Base-by-base conservation (phyloP, 2,113 vertebrate genomes). In the Macheiramphus alcinus region DNA sequence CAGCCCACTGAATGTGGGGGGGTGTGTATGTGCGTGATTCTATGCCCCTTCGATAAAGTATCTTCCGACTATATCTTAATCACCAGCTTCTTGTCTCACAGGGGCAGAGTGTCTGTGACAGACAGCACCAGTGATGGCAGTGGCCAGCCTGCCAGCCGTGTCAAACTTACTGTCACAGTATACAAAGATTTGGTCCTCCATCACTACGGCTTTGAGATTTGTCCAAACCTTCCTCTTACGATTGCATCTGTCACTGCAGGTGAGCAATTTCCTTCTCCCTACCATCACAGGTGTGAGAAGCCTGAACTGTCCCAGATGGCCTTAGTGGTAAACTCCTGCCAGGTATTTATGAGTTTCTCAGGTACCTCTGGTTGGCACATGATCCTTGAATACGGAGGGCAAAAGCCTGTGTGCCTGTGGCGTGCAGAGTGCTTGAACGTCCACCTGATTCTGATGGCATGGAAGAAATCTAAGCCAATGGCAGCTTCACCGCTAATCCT, bases 191-290 rank as follows among this genome's bases (percentile, higher is more conserved):
- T 97, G 5, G 97, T 99, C 27, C 98, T 99, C 93, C 98, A 98
- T 94, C 98, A 99, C 93, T 99, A 99, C 20, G 99, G 99, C 89
- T 99, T 99, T 80, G 98, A 98, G 80, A 97, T 99, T 97, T 99
- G 99, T 16, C 98, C 98, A 32, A 94, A 97, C 43, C 97, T 98
- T 34, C 99, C 99, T 94, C 98, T 99, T 96, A 99, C 99, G 23
- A 98, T 99, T 93, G 98, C 99, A 70, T 99, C 99, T 15, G 98
- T 99, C 66, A 97, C 98, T 65, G 90, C 99, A 98, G 99, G 99
- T 99, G 98, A 71, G 91, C 38, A 5, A 10, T 19, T 42, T 75
- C 38, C 22, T 36, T 55, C 40, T 58, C 32, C 55, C 18, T 42
- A 1, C 18, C 38, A 3, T 13, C 11, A 3, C 0, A 2, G 9